Conservation (phyloP, 2,797 vertebrate genomes). For the Tolypeutes matacus region DNA sequence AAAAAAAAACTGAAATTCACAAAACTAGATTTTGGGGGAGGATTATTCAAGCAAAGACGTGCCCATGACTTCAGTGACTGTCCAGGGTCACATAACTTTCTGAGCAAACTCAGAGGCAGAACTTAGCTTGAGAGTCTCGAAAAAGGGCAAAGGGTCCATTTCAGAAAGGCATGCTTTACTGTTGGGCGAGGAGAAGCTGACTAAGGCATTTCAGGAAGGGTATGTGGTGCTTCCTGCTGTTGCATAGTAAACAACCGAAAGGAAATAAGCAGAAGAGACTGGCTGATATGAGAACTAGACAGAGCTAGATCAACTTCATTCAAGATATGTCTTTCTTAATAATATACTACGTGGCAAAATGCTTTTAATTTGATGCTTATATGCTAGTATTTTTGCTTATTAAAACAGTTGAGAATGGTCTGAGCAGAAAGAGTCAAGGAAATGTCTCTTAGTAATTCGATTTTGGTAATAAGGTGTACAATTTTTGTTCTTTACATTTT, state of each 20-base stretch:
- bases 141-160: background rate
- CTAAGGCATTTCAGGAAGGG: background rate
- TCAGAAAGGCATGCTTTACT: background rate
- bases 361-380: background rate
- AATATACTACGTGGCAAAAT: background rate
- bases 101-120: background rate
- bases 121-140: background rate
- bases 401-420: background rate
- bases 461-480: slow-evolving; percentile 32
- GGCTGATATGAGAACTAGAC: background rate
- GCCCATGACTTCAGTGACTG: background rate
- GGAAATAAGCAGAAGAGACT: background rate
- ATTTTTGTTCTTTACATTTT: slow-evolving; percentile 24
- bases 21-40: background rate
- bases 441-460: slow-evolving; percentile 9
- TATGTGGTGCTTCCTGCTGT: background rate
- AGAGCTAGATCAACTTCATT: background rate
- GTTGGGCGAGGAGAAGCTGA: background rate
- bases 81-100: background rate
- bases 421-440: slow-evolving; percentile 30
- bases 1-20: background rate
- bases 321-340: background rate
- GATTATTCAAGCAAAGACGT: background rate
- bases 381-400: background rate
- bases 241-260: background rate